phyloP scores from a whole-genome alignment of 2,888 invertebrate species.

The Podabrus alpinus region DNA sequence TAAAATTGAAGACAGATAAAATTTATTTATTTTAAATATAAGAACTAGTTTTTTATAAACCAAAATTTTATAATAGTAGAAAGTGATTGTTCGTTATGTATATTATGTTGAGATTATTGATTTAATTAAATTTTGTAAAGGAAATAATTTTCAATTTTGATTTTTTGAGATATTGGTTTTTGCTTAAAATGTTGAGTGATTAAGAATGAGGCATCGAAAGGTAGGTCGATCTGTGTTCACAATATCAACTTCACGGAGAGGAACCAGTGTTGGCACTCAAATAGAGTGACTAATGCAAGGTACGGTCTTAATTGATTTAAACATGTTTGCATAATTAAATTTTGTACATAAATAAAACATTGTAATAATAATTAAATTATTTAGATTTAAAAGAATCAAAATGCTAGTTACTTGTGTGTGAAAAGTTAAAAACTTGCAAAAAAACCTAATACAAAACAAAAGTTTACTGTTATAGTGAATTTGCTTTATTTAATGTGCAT shows the following conservation, averaged over 20 bases:
- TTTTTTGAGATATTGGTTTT: background rate
- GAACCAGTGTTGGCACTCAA: constrained; percentile 77
- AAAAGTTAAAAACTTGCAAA: background rate
- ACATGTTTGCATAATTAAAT: constrained; percentile 37
- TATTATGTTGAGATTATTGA: constrained; percentile 1
- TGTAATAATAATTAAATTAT: constrained; percentile 2
- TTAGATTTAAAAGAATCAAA: background rate
- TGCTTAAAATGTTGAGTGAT: background rate
- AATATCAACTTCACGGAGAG: constrained; percentile 52
- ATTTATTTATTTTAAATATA: constrained; percentile 32
- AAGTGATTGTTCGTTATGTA: background rate
- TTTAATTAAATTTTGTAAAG: background rate
- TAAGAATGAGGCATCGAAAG: constrained; percentile 43
- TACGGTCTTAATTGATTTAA: constrained; percentile 60
- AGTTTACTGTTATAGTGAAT: background rate
- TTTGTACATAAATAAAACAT: background rate
- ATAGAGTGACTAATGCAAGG: constrained; percentile 80
- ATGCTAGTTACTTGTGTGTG: background rate
- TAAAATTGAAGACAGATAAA: constrained; percentile 27
- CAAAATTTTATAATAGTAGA: constrained; percentile 7
- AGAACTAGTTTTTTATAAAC: constrained; percentile 22
- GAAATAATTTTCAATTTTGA: background rate
- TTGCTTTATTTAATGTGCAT: background rate
- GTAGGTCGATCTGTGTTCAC: constrained; percentile 62
- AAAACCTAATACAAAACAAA: background rate